A percentile compares a stretch with the other conserved stretches of the same genome.
Conservation (phyloP, 2,888 invertebrate species). For the Drosophila kambysellisi region DNA sequence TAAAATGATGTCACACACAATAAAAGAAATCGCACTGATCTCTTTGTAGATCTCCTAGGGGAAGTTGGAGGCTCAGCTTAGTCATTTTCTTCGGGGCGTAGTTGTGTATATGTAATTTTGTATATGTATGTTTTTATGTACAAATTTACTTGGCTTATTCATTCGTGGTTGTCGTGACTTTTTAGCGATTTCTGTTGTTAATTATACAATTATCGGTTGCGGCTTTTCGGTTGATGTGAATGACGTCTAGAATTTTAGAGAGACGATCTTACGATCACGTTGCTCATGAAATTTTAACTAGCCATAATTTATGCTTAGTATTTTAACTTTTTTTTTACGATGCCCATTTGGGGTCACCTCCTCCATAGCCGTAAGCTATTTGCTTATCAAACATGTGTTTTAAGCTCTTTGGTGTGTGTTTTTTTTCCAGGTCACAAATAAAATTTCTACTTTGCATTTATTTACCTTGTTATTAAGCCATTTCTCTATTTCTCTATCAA, state of each 20-base stretch:
- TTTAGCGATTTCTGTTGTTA: conserved; percentile 17
- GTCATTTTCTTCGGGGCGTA: conserved; percentile 3
- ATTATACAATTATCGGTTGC: conserved; percentile 27
- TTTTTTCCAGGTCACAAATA: not conserved
- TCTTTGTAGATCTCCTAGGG: not conserved
- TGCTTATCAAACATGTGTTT: not conserved
- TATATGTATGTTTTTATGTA: not conserved
- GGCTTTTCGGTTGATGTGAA: not conserved
- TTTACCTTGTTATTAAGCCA: conserved; percentile 7
- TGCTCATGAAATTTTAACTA: not conserved
- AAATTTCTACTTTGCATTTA: not conserved
- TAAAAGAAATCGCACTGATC: conserved; percentile 10
- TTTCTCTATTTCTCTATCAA: conserved; percentile 22
- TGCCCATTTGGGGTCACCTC: not conserved
- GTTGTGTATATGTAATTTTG: not conserved
- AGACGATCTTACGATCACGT: not conserved
- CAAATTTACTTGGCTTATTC: conserved; percentile 16
- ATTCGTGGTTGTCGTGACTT: conserved; percentile 41
- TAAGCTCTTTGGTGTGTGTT: not conserved
- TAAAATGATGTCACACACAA: conserved; percentile 37
- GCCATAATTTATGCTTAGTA: conserved; percentile 11
- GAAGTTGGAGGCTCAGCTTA: conserved; percentile 2
- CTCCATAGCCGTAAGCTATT: not conserved
- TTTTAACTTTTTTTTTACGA: not conserved
- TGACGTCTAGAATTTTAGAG: not conserved